phyloP scores from a whole-genome alignment of 1,140 invertebrate genomes.

The Eupristina koningsbergeri region DNA sequence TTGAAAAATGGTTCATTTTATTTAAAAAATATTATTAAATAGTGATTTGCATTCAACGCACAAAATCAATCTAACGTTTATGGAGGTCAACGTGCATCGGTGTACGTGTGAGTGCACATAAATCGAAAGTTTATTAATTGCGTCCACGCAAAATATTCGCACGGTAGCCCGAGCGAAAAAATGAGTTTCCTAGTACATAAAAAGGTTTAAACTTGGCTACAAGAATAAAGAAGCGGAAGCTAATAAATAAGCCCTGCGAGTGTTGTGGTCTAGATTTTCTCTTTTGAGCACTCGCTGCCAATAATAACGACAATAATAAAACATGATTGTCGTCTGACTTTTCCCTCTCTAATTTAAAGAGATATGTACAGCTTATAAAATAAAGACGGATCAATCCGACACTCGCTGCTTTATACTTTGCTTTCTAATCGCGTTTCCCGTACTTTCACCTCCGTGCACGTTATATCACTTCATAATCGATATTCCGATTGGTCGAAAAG shows the following conservation, averaged over 20 bases:
- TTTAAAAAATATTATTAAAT: constrained; percentile 17
- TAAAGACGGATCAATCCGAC: constrained; percentile 9
- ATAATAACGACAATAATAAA: constrained; percentile 37
- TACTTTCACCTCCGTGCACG: constrained; percentile 36
- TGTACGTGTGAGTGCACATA: background rate
- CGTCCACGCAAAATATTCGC: constrained; percentile 11
- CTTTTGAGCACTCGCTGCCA: background rate
- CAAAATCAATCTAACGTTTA: constrained; percentile 28
- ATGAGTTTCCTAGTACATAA: constrained; percentile 14
- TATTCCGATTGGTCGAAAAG: constrained; percentile 29
- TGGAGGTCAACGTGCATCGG: background rate
- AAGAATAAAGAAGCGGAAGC: constrained; percentile 13
- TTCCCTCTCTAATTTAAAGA: constrained; percentile 24
- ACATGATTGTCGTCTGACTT: background rate
- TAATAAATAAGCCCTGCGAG: constrained; percentile 9
- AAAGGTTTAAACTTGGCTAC: background rate
- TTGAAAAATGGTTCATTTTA: background rate
- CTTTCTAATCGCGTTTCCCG: constrained; percentile 44
- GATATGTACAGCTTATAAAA: background rate
- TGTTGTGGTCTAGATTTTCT: constrained; percentile 15
- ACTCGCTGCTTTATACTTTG: background rate
- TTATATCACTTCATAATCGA: constrained; percentile 41
- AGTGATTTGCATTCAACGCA: background rate
- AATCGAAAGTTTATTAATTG: constrained; percentile 47
- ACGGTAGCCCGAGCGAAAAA: constrained; percentile 9